Evolutionary conservation across 1,140 invertebrate genomes (phyloP).

Genomic region (Papilio xuthus): DNA sequence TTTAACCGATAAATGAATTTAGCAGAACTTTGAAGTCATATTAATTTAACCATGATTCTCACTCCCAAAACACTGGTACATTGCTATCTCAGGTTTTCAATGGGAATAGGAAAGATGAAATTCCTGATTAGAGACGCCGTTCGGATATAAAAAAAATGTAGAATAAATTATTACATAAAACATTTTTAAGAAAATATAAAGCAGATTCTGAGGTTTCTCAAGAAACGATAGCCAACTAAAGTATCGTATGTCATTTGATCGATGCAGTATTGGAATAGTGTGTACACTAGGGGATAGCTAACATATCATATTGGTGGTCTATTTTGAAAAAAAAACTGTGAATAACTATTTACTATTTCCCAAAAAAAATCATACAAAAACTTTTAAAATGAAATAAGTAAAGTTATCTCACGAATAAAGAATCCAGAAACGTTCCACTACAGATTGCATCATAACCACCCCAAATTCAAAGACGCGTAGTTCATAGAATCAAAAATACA

Average conservation of each 20-base stretch:
- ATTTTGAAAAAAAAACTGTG: neutral
- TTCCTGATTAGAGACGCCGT: neutral
- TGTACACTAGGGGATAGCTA: slow-evolving; percentile 43
- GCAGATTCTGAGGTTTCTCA: too few relatives aligned
- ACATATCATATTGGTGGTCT: slow-evolving; percentile 37
- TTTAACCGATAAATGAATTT: slow-evolving; percentile 2
- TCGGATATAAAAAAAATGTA: too few relatives aligned
- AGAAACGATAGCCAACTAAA: slow-evolving; percentile 22
- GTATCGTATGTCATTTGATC: slow-evolving; percentile 56
- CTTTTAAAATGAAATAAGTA: neutral
- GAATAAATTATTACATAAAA: too few relatives aligned
- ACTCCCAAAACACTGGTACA: neutral
- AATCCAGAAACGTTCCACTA: slow-evolving; percentile 42
- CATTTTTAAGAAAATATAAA: too few relatives aligned
- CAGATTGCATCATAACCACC: slow-evolving; percentile 53
- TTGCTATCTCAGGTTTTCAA: too few relatives aligned
- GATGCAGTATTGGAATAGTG: slow-evolving; percentile 56
- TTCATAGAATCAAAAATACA: slow-evolving; percentile 76
- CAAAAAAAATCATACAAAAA: neutral
- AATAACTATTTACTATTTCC: neutral
- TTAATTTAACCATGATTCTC: neutral
- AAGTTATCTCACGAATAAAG: neutral
- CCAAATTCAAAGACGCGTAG: slow-evolving; percentile 63
- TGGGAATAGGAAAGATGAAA: too few relatives aligned
- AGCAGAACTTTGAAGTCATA: neutral